Base-by-base conservation (phyloP, 2,797 vertebrate genomes). In the Thalassophryne amazonica region DNA sequence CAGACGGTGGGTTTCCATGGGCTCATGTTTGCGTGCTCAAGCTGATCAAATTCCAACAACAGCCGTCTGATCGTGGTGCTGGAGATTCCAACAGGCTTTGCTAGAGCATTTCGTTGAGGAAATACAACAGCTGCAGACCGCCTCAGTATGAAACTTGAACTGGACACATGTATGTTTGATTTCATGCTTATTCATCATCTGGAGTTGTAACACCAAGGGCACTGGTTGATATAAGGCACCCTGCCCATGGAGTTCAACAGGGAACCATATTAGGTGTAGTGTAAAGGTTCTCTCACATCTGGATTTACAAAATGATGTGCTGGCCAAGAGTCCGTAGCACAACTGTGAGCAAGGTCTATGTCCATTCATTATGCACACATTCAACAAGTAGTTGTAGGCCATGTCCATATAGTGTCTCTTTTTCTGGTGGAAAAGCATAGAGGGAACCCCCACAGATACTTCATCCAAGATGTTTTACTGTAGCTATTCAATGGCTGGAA, bases 111-210 rank as follows among this genome's bases (percentile, higher is more conserved):
- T 25, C 7, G 23, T 24, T 45, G 33, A 40, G 2, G 15, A 11
- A 40, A 19, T 33, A 38, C 13, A 48, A 30, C 46, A 57, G 53
- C 60, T 51, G 53, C 29, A 7, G n/a, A 7, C 18, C 2, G 12
- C 15, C 29, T 43, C 0, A 3, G n/a, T 13, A 17, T 50, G 33
- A 50, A 45, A 57, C 39, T 39, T 11, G 19, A 51, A 39, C 22
- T 10, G 29, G 29, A n/a, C 27, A 25, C 7, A 4, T 22, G 51
- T 38, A 43, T 15, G n/a, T 28, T 15, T 27, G 21, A 32, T 45
- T 33, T 50, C 48, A 23, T 36, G 45, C 28, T 20, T 27, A 14
- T 50, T 45, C n/a, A 4, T 32, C 18, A 16, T 23, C 22, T 31
- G 27, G 35, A 23, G 20, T 28, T 21, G 7, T 34, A 18, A 34